phyloP scores from a whole-genome alignment of 2,113 vertebrate genomes.

The Suricata suricatta region DNA sequence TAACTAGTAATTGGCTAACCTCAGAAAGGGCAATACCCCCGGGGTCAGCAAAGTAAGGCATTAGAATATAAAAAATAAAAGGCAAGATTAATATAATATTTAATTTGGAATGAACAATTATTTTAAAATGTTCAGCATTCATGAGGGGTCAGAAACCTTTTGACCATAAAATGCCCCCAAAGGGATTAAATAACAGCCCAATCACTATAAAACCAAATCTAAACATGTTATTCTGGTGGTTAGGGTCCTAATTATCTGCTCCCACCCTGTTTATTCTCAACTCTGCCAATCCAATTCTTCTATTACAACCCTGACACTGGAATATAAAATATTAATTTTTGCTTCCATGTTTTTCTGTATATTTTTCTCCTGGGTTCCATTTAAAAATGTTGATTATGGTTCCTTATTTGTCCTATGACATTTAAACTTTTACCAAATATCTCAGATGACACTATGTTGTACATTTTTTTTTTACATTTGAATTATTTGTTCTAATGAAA shows the following conservation, averaged over 20 bases:
- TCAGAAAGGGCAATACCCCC: neutral
- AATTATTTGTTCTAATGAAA: neutral
- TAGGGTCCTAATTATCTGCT: neutral
- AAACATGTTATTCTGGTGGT: neutral
- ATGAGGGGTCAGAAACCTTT: neutral
- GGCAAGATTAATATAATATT: neutral
- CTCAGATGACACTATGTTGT: neutral
- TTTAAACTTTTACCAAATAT: neutral
- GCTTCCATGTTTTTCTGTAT: neutral
- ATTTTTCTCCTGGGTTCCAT: neutral
- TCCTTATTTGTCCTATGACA: neutral
- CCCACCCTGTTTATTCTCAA: neutral
- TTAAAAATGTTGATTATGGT: neutral
- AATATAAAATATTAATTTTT: neutral
- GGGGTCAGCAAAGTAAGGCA: neutral
- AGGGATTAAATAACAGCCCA: neutral
- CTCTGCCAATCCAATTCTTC: neutral
- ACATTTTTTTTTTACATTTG: neutral
- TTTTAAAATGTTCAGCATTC: neutral
- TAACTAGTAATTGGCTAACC: neutral
- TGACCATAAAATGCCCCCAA: neutral
- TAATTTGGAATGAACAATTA: neutral
- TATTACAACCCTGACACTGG: neutral
- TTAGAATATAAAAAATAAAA: neutral
- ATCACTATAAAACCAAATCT: neutral